Conservation (phyloP, 2,888 invertebrate genomes). For the Lasioglossum marginatum region DNA sequence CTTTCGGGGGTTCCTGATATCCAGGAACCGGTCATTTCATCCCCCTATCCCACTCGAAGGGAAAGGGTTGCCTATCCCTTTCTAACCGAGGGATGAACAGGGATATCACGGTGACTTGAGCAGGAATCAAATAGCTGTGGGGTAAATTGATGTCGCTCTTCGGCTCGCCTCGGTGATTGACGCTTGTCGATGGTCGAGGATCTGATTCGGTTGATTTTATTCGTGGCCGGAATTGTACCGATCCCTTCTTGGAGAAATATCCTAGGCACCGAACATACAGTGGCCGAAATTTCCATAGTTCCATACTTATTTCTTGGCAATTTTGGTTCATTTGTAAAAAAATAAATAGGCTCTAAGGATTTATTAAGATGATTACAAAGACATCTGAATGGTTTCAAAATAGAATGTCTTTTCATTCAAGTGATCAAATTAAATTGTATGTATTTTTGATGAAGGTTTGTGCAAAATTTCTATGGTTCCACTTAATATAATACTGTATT, state of each 20-base stretch:
- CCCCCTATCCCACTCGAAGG: constrained; percentile 7
- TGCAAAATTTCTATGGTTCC: too few relatives aligned
- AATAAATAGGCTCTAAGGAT: too few relatives aligned
- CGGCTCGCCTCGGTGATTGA: constrained; percentile 32
- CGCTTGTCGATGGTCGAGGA: constrained; percentile 32
- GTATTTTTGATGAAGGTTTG: too few relatives aligned
- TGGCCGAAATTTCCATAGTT: too few relatives aligned
- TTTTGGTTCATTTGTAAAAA: too few relatives aligned
- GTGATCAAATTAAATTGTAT: too few relatives aligned
- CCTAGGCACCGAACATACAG: not conserved
- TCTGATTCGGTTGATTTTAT: constrained; percentile 22
- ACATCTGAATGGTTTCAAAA: too few relatives aligned
- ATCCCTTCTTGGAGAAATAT: not conserved
- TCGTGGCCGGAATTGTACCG: not conserved
- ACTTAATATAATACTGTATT: too few relatives aligned
- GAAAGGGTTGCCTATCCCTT: constrained; percentile 43
- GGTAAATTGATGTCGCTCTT: constrained; percentile 40
- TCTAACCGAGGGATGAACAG: constrained; percentile 53
- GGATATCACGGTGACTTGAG: constrained; percentile 51
- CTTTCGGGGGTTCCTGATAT: constrained; percentile 29
- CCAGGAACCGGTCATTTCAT: constrained; percentile 23
- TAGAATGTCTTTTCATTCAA: too few relatives aligned
- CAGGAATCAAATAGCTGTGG: constrained; percentile 47
- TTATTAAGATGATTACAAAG: too few relatives aligned
- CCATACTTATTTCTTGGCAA: too few relatives aligned